These are phyloP conservation scores for Crax fasciolata DNA, from an alignment of 2,797 vertebrate species.

Conservation along the genomic window DNA sequence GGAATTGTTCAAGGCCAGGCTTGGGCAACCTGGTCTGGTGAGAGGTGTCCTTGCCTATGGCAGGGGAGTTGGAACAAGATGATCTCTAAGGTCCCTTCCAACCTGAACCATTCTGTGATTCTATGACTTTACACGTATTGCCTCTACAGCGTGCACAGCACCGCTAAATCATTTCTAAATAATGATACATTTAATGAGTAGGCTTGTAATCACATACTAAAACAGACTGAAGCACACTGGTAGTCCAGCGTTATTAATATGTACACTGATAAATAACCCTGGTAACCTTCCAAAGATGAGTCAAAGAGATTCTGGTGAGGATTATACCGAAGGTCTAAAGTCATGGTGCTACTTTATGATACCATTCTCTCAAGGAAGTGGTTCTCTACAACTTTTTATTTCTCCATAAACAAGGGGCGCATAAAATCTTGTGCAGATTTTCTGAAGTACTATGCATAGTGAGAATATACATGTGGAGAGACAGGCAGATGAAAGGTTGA, in stretches of 20 bases:
- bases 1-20: no score
- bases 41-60: no score
- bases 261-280: background rate
- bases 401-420: background rate
- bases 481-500: background rate
- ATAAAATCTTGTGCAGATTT: background rate
- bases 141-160: background rate
- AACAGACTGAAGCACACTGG: background rate
- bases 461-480: background rate
- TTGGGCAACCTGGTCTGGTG: no score
- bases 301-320: background rate
- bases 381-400: background rate
- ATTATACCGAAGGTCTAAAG: background rate
- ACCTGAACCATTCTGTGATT: no score
- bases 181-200: background rate
- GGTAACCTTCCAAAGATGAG: background rate
- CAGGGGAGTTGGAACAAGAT: no score
- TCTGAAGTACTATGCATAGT: background rate
- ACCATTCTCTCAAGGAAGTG: background rate
- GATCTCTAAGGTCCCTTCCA: no score
- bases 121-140: background rate
- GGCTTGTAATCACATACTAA: background rate
- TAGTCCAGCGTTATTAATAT: background rate
- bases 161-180: background rate
- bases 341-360: background rate